Percentiles rank a stretch among this genome's conserved stretches.
Evolutionary conservation across 2,797 vertebrate genomes (phyloP).

Genomic region (Platyrinchus mystaceus): DNA sequence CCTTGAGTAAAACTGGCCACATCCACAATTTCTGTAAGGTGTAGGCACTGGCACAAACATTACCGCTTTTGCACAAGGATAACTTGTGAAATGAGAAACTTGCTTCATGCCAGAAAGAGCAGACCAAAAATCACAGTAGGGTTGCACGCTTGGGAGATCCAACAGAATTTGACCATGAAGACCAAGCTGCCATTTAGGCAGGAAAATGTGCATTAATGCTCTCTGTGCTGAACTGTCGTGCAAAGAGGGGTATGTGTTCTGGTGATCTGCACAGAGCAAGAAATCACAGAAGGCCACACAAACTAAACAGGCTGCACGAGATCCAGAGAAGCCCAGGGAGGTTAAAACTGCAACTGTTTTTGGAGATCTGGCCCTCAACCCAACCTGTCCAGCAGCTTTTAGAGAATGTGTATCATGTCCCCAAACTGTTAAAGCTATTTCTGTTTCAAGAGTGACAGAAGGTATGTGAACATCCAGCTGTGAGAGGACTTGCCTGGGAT

Average conservation of each 20-base stretch:
- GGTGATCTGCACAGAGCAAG: background rate
- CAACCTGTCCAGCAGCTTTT: background rate
- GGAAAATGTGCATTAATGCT: background rate
- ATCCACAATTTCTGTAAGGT: background rate
- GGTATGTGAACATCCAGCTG: background rate
- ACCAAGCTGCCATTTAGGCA: background rate
- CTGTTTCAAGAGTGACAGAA: background rate
- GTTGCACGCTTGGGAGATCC: background rate
- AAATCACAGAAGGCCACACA: background rate
- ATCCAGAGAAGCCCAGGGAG: background rate
- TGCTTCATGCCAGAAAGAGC: background rate
- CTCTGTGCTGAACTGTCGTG: background rate
- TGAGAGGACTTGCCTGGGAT: background rate
- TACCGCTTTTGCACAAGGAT: background rate
- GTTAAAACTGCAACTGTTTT: background rate
- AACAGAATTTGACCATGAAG: background rate
- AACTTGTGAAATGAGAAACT: background rate
- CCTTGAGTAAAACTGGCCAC: background rate
- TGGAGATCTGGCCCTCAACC: rapidly evolving
- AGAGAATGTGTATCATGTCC: background rate
- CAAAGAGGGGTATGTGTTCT: background rate
- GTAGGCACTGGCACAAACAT: background rate
- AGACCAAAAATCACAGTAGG: background rate
- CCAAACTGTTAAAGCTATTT: background rate
- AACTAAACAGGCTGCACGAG: background rate